Conservation (phyloP, 2,888 invertebrate genomes). For the Empis livida region DNA sequence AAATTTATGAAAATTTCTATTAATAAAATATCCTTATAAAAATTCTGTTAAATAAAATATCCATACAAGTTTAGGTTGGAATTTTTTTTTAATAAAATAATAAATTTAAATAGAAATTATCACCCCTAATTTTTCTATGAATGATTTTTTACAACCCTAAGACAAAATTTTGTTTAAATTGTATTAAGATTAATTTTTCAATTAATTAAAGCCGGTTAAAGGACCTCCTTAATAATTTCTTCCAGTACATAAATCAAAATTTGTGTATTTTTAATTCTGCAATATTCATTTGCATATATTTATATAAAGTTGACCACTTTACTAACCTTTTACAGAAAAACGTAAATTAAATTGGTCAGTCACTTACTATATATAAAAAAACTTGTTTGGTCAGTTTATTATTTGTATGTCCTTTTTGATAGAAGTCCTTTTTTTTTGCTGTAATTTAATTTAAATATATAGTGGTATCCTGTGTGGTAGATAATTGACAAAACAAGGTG, state of each 20-base stretch:
- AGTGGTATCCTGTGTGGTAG: not conserved
- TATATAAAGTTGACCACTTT: not conserved
- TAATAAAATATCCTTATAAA: no score
- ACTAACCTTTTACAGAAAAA: not conserved
- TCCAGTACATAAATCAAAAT: slow-evolving; percentile 14
- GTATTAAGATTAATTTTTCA: no score
- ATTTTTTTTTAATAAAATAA: not conserved
- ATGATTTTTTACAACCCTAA: no score
- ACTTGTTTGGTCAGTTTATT: no score
- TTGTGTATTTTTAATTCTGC: not conserved
- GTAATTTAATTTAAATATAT: not conserved
- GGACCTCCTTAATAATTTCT: slow-evolving; percentile 12
- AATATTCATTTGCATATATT: not conserved
- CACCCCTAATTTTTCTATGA: no score
- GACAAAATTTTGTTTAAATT: not conserved
- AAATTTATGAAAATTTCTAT: no score
- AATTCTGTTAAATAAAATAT: no score
- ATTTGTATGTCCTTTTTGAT: no score
- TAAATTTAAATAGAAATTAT: not conserved
- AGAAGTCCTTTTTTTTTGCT: no score
- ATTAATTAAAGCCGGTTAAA: not conserved
- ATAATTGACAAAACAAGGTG: not conserved
- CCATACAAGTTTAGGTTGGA: no score
- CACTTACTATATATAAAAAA: no score
- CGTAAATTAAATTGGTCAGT: not conserved